Evolutionary conservation across 2,113 vertebrate genomes (phyloP).

Genomic region (Gnathonemus echidnorhynchus): DNA sequence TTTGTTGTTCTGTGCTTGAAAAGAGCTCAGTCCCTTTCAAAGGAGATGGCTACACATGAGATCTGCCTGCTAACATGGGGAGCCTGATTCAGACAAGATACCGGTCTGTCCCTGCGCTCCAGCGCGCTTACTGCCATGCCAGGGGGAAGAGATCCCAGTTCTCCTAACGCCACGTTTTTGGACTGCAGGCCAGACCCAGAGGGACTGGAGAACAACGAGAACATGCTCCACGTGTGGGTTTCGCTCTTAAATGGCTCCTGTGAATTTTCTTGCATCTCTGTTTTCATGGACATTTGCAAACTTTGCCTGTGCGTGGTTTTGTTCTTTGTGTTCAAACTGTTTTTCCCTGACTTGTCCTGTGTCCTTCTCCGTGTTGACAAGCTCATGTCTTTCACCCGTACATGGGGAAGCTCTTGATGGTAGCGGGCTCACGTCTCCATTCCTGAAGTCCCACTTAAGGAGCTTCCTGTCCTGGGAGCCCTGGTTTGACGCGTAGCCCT

Average conservation of each 20-base stretch:
- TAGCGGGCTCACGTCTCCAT: neutral
- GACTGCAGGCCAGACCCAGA: neutral
- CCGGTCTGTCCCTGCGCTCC: neutral
- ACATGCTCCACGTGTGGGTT: neutral
- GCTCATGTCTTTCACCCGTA: neutral
- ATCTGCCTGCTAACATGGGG: neutral
- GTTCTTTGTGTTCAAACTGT: neutral
- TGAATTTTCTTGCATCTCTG: neutral
- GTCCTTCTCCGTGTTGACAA: neutral
- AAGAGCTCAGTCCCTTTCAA: neutral
- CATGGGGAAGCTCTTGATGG: neutral
- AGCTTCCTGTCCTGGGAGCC: neutral
- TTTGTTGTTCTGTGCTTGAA: neutral
- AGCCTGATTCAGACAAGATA: neutral
- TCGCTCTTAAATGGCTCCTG: neutral
- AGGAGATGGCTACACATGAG: neutral
- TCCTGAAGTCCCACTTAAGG: neutral
- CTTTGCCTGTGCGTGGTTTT: neutral
- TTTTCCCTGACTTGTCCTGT: neutral
- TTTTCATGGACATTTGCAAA: neutral
- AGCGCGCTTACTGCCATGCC: neutral
- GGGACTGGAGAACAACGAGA: neutral
- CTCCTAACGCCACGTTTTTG: neutral
- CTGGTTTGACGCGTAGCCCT: neutral
- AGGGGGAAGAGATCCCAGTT: neutral